Percentiles rank a stretch among this genome's conserved stretches.
Evolutionary conservation across 30 jellyfish, hydroid and myxozoan species (phyloP).

Genomic region (Cassiopea andromeda): DNA sequence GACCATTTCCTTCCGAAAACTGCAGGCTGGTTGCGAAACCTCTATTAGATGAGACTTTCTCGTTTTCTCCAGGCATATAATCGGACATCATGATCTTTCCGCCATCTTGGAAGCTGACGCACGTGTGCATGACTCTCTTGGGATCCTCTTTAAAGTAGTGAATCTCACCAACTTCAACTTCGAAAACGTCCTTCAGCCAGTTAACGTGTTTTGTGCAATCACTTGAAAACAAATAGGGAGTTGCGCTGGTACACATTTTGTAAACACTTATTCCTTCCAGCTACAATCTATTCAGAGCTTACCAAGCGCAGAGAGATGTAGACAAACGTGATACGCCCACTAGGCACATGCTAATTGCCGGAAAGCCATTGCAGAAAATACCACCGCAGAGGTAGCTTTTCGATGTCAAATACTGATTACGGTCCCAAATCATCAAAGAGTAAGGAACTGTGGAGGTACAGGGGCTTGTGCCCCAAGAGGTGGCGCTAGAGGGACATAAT

Average conservation of each 20-base stretch:
- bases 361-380: background rate
- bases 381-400: background rate
- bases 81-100: conserved; percentile 61
- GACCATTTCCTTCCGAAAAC: conserved; percentile 37
- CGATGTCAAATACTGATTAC: too few relatives aligned
- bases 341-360: background rate
- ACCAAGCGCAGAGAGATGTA: background rate
- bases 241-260: conserved; percentile 32
- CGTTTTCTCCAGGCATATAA: conserved; percentile 42
- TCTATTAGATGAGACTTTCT: conserved; percentile 29
- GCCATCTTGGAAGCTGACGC: conserved; percentile 40
- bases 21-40: conserved; percentile 35
- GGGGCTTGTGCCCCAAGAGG: too few relatives aligned
- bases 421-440: too few relatives aligned
- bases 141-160: conserved; percentile 51
- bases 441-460: too few relatives aligned
- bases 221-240: conserved; percentile 40
- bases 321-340: background rate
- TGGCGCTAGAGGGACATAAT: too few relatives aligned
- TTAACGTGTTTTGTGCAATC: conserved; percentile 42
- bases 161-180: conserved; percentile 42
- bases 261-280: background rate
- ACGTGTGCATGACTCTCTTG: conserved; percentile 49
- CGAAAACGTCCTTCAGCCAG: conserved; percentile 56
- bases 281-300: background rate